Base-by-base conservation (phyloP, 2,888 invertebrate genomes). In the Nomada ferruginata region DNA sequence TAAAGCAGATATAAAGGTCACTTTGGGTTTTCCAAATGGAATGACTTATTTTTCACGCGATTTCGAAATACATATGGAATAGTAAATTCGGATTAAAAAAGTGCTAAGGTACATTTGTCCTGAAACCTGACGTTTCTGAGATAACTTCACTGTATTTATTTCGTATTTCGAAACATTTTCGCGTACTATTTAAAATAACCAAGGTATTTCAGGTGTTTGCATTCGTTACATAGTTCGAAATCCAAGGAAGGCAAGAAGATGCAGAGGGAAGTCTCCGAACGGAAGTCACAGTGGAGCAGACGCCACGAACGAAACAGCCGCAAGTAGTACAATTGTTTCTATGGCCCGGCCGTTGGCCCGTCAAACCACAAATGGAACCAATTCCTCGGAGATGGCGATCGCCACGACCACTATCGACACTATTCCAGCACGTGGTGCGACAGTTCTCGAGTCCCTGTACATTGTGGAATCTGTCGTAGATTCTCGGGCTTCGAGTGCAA, bases 331-430 rank as follows among this genome's bases (percentile, higher is more conserved):
- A 1, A 29, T 26, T 18, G n/a, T 7, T 50, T 36, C 5, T 65
- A 65, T 15, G 26, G 7, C 7, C 7, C 2, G 50, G 0, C 5
- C 18, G 60, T n/a, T 11, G 5, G 29, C 18, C 26, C 50, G 26
- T 3, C 64, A 5, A 50, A 52, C 50, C 50, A 29, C 50, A 50
- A 65, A 65, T 65, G 26, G 29, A 52, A 52, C 26, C n/a, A 52
- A n/a, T 29, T 65, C 29, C 29, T 2, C 50, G 7, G 2, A n/a
- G 50, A 52, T 9, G 3, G 1, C 47, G 15, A 47, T 20, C 15
- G 7, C 47, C 11, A 50, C 4, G 2, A 0, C 52, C 9, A 1
- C 18, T 50, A 20, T 52, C 7, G 53, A 9, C 26, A 4, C 57
- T 10, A 29, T 47, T 2, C 18, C 29, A n/a, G n/a, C 52, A 13